A percentile compares a stretch with the other conserved stretches of the same genome.
Evolutionary conservation across 2,797 vertebrate genomes (phyloP).

Genomic region (Macroramphosus scolopax): DNA sequence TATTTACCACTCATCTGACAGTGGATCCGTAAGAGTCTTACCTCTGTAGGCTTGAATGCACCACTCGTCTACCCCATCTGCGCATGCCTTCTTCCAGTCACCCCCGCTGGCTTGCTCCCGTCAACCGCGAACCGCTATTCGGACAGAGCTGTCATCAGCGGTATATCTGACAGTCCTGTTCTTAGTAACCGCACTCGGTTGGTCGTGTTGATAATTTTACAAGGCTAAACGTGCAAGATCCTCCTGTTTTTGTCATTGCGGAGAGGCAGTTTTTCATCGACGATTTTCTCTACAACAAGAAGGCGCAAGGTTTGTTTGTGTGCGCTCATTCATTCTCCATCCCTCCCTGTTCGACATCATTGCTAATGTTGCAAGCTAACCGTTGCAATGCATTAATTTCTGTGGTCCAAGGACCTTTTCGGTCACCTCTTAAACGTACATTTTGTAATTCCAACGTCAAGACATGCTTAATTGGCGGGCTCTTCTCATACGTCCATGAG

Average conservation of each 20-base stretch:
- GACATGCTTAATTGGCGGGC: background rate
- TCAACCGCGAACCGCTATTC: constrained; percentile 36
- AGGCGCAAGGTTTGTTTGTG: constrained; percentile 56
- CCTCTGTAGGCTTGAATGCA: constrained; percentile 20
- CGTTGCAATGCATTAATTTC: constrained; percentile 11
- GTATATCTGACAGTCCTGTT: no score
- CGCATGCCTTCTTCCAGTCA: constrained; percentile 37
- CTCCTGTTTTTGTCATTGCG: background rate
- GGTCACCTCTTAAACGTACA: rapidly evolving
- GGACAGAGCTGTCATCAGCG: constrained; percentile 47
- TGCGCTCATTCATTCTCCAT: constrained; percentile 54
- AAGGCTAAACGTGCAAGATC: background rate
- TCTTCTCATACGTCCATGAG: background rate
- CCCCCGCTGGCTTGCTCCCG: background rate
- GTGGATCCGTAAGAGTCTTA: no score
- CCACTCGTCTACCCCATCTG: constrained; percentile 2
- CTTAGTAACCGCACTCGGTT: no score
- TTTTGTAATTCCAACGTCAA: background rate
- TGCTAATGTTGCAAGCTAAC: constrained; percentile 49
- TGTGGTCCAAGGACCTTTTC: background rate
- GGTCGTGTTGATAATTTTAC: no score
- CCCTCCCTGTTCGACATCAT: constrained; percentile 38
- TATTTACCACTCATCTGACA: background rate
- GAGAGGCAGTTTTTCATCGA: background rate
- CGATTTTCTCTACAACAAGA: constrained; percentile 7